A percentile compares a stretch with the other conserved stretches of the same genome.
These are phyloP conservation scores for Oconnorella tubifera DNA, from an alignment of 2,888 invertebrate species.

Conservation along the genomic window DNA sequence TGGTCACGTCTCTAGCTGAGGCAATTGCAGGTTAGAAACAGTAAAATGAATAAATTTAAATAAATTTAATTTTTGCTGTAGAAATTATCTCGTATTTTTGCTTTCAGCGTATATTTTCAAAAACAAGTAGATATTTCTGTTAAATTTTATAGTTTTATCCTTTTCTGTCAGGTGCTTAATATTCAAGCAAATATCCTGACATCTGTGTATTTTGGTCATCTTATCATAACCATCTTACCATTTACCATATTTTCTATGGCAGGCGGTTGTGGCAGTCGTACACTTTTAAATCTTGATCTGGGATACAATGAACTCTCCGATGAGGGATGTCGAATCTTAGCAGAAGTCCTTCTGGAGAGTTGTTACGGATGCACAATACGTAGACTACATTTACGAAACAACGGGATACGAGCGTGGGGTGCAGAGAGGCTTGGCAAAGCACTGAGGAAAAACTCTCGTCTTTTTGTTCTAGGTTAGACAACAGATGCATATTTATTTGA, in stretches of 20 bases:
- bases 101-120: too few relatives aligned
- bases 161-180: too few relatives aligned
- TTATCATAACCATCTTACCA: too few relatives aligned
- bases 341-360: constrained; percentile 40
- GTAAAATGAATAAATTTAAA: constrained; percentile 16
- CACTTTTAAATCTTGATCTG: constrained; percentile 46
- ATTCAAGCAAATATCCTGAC: too few relatives aligned
- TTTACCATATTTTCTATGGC: too few relatives aligned
- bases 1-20: constrained; percentile 13
- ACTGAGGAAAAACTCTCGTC: constrained; percentile 41
- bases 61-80: too few relatives aligned
- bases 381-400: constrained; percentile 47
- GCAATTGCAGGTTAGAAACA: constrained; percentile 31
- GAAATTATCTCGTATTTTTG: too few relatives aligned
- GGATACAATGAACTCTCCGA: constrained; percentile 51
- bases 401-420: constrained; percentile 45
- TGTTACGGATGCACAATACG: constrained; percentile 32
- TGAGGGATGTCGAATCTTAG: constrained; percentile 42
- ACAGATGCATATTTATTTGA: too few relatives aligned
- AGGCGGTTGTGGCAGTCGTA: neutral
- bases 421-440: constrained; percentile 45
- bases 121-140: too few relatives aligned
- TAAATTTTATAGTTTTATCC: too few relatives aligned
- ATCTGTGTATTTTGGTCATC: too few relatives aligned
- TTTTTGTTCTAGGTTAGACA: constrained; percentile 38